Conservation (phyloP, 64 coral and sea anemone genomes). For the Stylophora pistillata region DNA sequence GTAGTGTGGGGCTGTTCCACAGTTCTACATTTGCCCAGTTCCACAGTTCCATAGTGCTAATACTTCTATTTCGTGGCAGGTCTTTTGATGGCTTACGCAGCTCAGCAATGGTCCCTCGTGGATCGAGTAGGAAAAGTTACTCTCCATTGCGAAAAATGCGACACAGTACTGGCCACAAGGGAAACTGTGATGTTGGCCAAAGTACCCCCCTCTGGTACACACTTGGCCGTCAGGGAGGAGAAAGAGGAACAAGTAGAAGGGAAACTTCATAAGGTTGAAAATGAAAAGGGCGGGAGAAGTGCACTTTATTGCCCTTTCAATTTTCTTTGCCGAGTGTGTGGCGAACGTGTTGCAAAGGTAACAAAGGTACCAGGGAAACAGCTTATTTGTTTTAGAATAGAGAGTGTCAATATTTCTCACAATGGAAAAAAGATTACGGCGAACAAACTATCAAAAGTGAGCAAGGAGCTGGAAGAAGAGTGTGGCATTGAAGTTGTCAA, state of each 20-base stretch:
- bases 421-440: constrained; percentile 39
- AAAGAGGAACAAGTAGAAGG: constrained; percentile 12
- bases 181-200: constrained; percentile 49
- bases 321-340: constrained; percentile 51
- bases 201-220: constrained; percentile 54
- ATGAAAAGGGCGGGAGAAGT: constrained; percentile 39
- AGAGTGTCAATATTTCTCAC: constrained; percentile 36
- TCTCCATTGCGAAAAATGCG: constrained; percentile 30
- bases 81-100: background rate
- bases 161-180: constrained; percentile 21
- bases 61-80: background rate
- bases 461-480: constrained; percentile 22
- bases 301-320: constrained; percentile 48
- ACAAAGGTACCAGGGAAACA: constrained; percentile 38
- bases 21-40: too few relatives aligned
- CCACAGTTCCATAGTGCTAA: too few relatives aligned
- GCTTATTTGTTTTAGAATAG: constrained; percentile 71
- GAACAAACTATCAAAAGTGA: constrained; percentile 53
- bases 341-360: constrained; percentile 29
- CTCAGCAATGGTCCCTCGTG: background rate
- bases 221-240: constrained; percentile 50
- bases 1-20: too few relatives aligned
- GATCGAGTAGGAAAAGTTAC: background rate
- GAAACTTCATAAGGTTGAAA: constrained; percentile 44
- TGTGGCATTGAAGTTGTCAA: constrained; percentile 63